Conservation (phyloP, 2,888 invertebrate species). For the Autographa pulchrina region DNA sequence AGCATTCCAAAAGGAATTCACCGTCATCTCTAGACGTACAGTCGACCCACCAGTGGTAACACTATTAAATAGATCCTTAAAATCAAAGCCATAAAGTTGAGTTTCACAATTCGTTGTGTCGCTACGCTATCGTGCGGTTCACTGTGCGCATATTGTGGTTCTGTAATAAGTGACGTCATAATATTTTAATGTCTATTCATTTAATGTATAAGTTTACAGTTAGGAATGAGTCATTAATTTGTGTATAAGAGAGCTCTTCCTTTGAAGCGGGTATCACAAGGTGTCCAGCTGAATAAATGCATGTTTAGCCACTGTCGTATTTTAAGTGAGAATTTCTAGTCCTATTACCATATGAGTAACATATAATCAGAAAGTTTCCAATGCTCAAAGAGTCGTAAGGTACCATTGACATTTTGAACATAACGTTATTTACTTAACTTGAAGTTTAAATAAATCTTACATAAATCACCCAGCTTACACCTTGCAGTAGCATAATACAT, state of each 20-base stretch:
- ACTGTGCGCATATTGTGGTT: not conserved
- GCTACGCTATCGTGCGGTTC: not conserved
- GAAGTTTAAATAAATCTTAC: not conserved
- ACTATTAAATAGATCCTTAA: not conserved
- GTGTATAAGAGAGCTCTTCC: not conserved
- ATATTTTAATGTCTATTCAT: conserved; percentile 1
- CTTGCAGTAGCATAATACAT: not conserved
- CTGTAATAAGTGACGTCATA: not conserved
- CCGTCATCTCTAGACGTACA: conserved; percentile 39
- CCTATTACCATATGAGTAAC: not conserved
- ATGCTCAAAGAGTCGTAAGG: not conserved
- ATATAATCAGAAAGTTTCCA: too few species aligned
- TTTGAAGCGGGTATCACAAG: not conserved
- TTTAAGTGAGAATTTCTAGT: not conserved
- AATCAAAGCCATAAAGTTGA: not conserved
- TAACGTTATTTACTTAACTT: not conserved
- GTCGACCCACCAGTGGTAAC: conserved; percentile 5
- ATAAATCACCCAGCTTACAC: not conserved
- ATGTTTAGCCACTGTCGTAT: not conserved
- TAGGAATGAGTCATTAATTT: conserved; percentile 7
- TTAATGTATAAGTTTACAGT: not conserved
- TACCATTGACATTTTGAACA: not conserved
- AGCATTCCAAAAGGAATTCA: conserved; percentile 52
- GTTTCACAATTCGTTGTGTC: not conserved
- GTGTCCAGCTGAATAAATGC: not conserved